Evolutionary conservation across 1,140 invertebrate species (phyloP).

Genomic region (Drosophila trapezifrons): DNA sequence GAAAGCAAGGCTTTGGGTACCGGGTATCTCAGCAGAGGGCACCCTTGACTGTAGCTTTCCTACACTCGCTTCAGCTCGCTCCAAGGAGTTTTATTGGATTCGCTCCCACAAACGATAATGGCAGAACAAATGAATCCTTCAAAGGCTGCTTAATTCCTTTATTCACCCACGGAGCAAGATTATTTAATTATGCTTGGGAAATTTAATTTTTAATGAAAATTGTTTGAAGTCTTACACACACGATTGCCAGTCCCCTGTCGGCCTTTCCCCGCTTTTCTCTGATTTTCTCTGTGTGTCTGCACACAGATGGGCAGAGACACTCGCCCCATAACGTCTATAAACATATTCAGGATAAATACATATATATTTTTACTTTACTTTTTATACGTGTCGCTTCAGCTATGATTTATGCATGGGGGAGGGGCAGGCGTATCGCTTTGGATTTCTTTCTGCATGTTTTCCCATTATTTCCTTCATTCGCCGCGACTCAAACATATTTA

Average conservation of each 20-base stretch:
- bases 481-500: slow-evolving; percentile 55
- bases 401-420: slow-evolving; percentile 40
- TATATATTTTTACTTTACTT: slow-evolving; percentile 5
- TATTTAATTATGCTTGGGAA: slow-evolving; percentile 54
- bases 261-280: slow-evolving; percentile 10
- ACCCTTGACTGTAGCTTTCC: too few species aligned
- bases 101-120: slow-evolving; percentile 1
- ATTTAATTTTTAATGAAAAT: slow-evolving; percentile 60
- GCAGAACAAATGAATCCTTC: slow-evolving; percentile 32
- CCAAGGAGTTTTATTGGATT: slow-evolving; percentile 20
- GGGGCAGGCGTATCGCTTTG: slow-evolving; percentile 27
- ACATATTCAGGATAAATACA: slow-evolving; percentile 2
- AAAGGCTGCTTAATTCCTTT: slow-evolving; percentile 1
- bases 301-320: slow-evolving; percentile 11
- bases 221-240: slow-evolving; percentile 53
- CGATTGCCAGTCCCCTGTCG: slow-evolving; percentile 15
- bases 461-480: slow-evolving; percentile 48
- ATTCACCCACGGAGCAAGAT: slow-evolving; percentile 12
- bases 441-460: slow-evolving; percentile 43
- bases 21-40: neutral
- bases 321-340: neutral
- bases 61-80: neutral
- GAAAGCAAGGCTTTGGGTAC: too few species aligned
- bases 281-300: slow-evolving; percentile 15
- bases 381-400: slow-evolving; percentile 16